phyloP scores from a whole-genome alignment of 2,888 invertebrate species.

The Craniophora ligustri region DNA sequence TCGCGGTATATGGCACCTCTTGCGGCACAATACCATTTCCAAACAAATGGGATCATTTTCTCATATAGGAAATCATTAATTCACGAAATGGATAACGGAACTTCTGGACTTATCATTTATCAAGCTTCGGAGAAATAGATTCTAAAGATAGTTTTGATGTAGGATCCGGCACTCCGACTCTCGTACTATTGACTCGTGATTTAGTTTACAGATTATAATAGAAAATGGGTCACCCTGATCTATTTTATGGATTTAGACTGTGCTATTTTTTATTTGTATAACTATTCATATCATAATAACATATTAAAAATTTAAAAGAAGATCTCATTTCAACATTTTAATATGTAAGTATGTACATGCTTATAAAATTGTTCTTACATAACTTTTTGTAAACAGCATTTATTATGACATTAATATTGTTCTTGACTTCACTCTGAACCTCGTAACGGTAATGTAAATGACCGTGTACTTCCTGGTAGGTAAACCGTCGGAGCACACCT shows the following conservation, averaged over 20 bases:
- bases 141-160: too few relatives aligned
- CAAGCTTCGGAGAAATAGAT: constrained; percentile 14
- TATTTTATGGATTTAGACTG: too few relatives aligned
- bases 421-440: constrained; percentile 74
- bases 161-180: too few relatives aligned
- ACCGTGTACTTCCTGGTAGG: constrained; percentile 77
- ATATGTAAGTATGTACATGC: not conserved
- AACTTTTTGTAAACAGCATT: constrained; percentile 33
- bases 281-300: too few relatives aligned
- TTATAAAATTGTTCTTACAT: not conserved
- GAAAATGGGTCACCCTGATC: too few relatives aligned
- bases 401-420: constrained; percentile 72
- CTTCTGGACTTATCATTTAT: constrained; percentile 12
- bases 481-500: constrained; percentile 64
- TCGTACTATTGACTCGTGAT: too few relatives aligned
- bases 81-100: constrained; percentile 28
- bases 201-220: constrained; percentile 1
- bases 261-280: too few relatives aligned
- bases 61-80: constrained; percentile 40
- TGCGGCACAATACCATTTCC: constrained; percentile 28
- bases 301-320: too few relatives aligned
- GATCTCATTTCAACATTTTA: too few relatives aligned
- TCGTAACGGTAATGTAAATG: constrained; percentile 83
- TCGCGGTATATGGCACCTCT: constrained; percentile 55
- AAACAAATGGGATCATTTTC: constrained; percentile 35